Evolutionary conservation across 2,797 vertebrate species (phyloP).

Genomic region (Xenopus petersii): DNA sequence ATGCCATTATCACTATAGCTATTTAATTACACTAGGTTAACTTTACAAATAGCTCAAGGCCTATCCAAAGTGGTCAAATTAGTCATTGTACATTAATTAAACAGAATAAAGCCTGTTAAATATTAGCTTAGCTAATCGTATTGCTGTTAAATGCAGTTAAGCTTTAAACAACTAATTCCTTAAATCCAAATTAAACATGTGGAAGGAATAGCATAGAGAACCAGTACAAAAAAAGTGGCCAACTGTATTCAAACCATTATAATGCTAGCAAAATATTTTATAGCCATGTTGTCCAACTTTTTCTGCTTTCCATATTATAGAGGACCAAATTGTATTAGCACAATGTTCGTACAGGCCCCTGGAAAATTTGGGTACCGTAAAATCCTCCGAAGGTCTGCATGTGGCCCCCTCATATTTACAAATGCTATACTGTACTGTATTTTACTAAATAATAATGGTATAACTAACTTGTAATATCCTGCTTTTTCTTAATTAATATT

Average conservation of each 20-base stretch:
- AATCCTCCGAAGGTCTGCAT: too few species aligned
- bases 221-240: background rate
- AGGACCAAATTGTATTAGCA: too few species aligned
- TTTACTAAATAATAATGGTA: too few species aligned
- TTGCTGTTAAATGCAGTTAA: conserved; percentile 41
- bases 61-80: conserved; percentile 42
- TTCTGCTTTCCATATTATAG: too few species aligned
- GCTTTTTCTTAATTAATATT: too few species aligned
- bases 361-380: too few species aligned
- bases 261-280: too few species aligned
- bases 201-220: conserved; percentile 11
- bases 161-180: conserved; percentile 42
- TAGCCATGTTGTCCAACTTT: too few species aligned
- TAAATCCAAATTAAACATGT: conserved; percentile 30
- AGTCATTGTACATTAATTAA: conserved; percentile 51
- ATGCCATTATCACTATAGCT: conserved; percentile 44
- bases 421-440: too few species aligned
- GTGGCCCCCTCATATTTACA: too few species aligned
- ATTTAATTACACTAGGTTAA: conserved; percentile 48
- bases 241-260: background rate
- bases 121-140: conserved; percentile 46
- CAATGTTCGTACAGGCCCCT: too few species aligned
- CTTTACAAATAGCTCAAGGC: conserved; percentile 45
- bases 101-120: conserved; percentile 41
- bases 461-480: too few species aligned